Evolutionary conservation across 2,888 invertebrate species (phyloP).

Genomic region (Sesamia inferens): DNA sequence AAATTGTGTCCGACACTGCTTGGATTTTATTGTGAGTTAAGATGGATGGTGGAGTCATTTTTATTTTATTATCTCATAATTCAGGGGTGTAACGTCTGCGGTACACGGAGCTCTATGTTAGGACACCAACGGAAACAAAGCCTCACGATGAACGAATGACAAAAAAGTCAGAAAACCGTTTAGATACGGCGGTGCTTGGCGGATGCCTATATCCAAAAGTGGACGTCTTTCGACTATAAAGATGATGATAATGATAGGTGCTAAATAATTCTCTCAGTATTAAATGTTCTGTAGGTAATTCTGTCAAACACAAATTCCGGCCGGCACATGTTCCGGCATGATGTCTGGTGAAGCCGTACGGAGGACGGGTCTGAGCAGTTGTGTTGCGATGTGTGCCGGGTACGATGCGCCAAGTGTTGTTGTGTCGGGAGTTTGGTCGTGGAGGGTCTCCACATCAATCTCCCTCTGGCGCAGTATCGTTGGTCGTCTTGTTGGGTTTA

Average conservation of each 20-base stretch:
- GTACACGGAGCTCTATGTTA: too few relatives aligned
- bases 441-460: too few relatives aligned
- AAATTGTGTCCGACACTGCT: constrained; percentile 48
- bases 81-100: neutral
- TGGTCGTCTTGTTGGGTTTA: too few relatives aligned
- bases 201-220: neutral
- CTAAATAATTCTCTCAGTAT: neutral
- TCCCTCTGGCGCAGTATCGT: too few relatives aligned
- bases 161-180: neutral
- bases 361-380: too few relatives aligned
- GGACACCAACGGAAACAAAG: neutral
- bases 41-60: constrained; percentile 14
- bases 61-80: neutral
- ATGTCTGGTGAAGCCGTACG: too few relatives aligned
- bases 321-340: too few relatives aligned
- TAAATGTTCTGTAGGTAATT: neutral
- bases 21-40: constrained; percentile 43
- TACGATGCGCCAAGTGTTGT: too few relatives aligned
- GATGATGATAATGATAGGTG: neutral
- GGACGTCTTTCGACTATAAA: neutral
- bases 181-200: neutral
- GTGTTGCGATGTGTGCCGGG: too few relatives aligned
- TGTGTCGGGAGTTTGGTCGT: too few relatives aligned
- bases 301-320: too few relatives aligned
- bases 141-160: neutral